Evolutionary conservation across 2,797 vertebrate species (phyloP), one percentile per base, ranked within the genome.

Genomic region (Periparus ater): DNA sequence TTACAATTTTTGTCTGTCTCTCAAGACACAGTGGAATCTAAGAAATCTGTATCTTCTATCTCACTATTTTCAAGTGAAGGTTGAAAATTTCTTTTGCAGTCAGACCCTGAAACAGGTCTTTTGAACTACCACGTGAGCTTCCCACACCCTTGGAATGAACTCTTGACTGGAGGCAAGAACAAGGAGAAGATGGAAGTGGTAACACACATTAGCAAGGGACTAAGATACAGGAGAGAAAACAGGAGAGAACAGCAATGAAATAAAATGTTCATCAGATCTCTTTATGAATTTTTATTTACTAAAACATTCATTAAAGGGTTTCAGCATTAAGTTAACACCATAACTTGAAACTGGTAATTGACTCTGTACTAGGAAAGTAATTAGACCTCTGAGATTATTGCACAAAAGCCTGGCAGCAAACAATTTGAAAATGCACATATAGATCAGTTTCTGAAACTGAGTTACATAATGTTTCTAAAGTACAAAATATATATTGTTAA

Each of bases 351-450:
- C 63, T 26, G 55, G 32, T 85, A 91, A 66, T 65, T 55, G 68
- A 57, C 45, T 85, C 42, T 55, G 4, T 32, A 55, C 47, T 73
- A 89, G 58, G 63, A 82, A 86, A 90, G 67, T 48, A 91, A 75
- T 76, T 73, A 91, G 71, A 93, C 55, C 9, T 87, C 63, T 21
- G 34, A 95, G 83, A 88, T 94, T 93, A 97, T 91, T 96, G 93
- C 91, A 96, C 88, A 94, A 89, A 96, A 91, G 68, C 60, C 65
- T 96, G 93, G 60, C 70, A 96, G 80, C 81, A 94, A 92, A 78
- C 58, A 65, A 78, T 72, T 66, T 78, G 67, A 80, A 97, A 93
- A 95, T 70, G 74, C 80, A 81, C 48, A 47, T n/a, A 74, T 7
- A 94, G 55, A 91, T 78, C 89, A 77, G 62, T 86, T 95, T 89